Base-by-base conservation (phyloP, 1,140 invertebrate genomes). In the Sinella curviseta region DNA sequence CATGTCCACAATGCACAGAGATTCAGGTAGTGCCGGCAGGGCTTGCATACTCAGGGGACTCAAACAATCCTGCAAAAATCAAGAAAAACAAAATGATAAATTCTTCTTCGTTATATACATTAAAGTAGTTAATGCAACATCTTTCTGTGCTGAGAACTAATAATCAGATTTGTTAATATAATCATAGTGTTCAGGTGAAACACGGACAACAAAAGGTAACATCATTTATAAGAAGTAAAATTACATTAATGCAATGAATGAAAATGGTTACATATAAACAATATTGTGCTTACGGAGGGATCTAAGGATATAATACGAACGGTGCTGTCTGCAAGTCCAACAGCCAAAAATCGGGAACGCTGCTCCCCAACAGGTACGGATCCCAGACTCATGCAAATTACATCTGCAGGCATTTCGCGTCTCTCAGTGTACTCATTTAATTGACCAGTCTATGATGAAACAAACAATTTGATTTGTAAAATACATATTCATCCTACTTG, bases 271-370 rank as follows among this genome's bases (percentile, higher is more conserved):
- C 31, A 74, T 30, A 20, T 33, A 12, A 28, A 36, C 33, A 3
- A n/a, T 39, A 8, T 76, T 35, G 24, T 33, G 85, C 90, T 91
- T 88, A 93, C 93, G 60, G 92, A 91, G 17, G 97, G 97, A 89
- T 99, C 98, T 24, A 99, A 88, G 0, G 97, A 99, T 48, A 99
- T 97, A 74, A 99, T 97, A 82, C 97, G 90, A 33, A 99, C 98
- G 31, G 98, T 99, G 84, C 97, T 97, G 83, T 99, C 98, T 34
- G 95, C 92, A 12, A 99, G 88, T 17, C 98, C 98, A 17, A 99
- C 97, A 81, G 97, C 97, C 77, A 99, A 89, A 86, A 99, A 99
- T 88, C 97, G 93, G 0, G 95, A 97, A 81, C 97, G 89, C 84
- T 98, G 95, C 87, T 99, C 98, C 30, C 97, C 97, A 20, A 92